phyloP scores from a whole-genome alignment of 2,888 invertebrate genomes.

The Tenthredo scrophulariae region DNA sequence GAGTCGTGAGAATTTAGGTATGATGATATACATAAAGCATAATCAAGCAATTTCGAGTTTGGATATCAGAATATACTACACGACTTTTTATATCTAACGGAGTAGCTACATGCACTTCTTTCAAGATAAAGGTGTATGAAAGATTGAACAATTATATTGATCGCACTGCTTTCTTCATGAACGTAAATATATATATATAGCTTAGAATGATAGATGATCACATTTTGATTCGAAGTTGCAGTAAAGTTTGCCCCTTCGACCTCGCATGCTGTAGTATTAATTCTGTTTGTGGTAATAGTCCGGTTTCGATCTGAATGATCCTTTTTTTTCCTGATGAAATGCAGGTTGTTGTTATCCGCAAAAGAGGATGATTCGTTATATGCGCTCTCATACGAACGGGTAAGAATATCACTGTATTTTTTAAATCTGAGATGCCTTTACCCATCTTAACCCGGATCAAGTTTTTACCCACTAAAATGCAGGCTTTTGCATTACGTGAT shows the following conservation, averaged over 20 bases:
- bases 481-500: neutral
- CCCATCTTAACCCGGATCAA: constrained; percentile 1
- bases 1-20: neutral
- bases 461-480: neutral
- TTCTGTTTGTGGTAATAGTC: neutral
- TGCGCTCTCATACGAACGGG: neutral
- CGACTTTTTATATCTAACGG: neutral
- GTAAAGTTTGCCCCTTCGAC: neutral
- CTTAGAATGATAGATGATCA: neutral
- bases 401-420: neutral
- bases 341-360: neutral
- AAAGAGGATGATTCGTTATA: too few relatives aligned
- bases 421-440: neutral
- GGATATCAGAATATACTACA: neutral
- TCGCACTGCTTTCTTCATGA: neutral
- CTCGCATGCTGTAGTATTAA: neutral
- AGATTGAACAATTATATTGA: neutral
- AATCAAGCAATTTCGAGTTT: too few relatives aligned
- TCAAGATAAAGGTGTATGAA: neutral
- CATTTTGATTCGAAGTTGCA: neutral
- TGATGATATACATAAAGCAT: neutral
- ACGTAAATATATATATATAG: neutral
- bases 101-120: neutral
- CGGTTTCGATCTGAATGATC: neutral
- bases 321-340: neutral